phyloP scores from a whole-genome alignment of 2,113 vertebrate genomes.

The Falco punctatus region DNA sequence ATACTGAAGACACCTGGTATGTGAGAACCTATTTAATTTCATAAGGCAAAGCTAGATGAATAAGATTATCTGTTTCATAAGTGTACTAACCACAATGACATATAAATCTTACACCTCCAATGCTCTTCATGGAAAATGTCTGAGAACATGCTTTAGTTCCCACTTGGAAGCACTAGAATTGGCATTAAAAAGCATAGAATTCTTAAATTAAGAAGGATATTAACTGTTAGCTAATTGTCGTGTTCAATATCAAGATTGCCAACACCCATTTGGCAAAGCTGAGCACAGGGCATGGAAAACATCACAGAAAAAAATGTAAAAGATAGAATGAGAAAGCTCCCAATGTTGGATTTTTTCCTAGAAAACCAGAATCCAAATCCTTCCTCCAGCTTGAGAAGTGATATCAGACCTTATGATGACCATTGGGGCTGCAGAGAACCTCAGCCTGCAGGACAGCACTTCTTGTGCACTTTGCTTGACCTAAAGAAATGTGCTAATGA shows the following conservation, averaged over 20 bases:
- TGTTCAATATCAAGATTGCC: neutral
- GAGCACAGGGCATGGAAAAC: neutral
- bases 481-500: neutral
- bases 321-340: neutral
- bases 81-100: neutral
- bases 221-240: neutral
- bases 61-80: constrained; percentile 32
- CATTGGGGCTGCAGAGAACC: neutral
- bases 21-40: neutral
- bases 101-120: neutral
- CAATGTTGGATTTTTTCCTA: neutral
- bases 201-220: neutral
- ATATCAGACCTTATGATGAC: neutral
- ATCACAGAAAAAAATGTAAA: neutral
- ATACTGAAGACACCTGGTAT: neutral
- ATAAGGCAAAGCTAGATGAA: constrained; percentile 36
- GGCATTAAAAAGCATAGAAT: neutral
- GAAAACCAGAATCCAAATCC: neutral
- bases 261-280: neutral
- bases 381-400: neutral
- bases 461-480: neutral
- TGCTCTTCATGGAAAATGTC: neutral
- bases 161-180: neutral
- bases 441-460: neutral
- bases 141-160: neutral